Percentiles rank a stretch among this genome's conserved stretches.
Conservation (phyloP, 2,113 vertebrate species). For the Gadus chalcogrammus region DNA sequence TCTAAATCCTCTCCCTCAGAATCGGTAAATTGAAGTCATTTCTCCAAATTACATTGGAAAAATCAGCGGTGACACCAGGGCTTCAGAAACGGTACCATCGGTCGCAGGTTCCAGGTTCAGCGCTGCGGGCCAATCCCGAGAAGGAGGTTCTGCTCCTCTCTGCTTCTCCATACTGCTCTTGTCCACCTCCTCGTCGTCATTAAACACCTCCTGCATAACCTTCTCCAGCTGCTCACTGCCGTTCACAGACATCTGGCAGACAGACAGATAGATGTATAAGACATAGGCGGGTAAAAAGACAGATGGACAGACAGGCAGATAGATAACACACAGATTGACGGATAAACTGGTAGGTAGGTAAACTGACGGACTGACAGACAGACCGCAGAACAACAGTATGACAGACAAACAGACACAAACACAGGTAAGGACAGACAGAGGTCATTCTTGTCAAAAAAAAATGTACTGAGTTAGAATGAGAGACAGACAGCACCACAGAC, state of each 20-base stretch:
- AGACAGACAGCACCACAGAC: neutral
- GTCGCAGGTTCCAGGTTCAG: neutral
- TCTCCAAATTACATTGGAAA: too few relatives aligned
- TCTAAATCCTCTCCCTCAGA: too few relatives aligned
- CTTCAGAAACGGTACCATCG: too few relatives aligned
- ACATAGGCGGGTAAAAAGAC: too few relatives aligned
- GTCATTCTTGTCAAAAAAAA: slow-evolving; percentile 64
- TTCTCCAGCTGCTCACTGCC: slow-evolving; percentile 89
- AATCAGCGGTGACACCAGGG: too few relatives aligned
- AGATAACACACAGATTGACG: neutral
- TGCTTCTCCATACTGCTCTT: slow-evolving; percentile 59
- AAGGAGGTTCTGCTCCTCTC: slow-evolving; percentile 19
- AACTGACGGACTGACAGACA: too few relatives aligned
- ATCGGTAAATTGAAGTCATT: too few relatives aligned
- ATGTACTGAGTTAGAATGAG: slow-evolving; percentile 44
- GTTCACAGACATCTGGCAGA: slow-evolving; percentile 82
- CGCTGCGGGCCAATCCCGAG: neutral
- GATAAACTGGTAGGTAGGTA: neutral
- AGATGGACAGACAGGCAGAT: too few relatives aligned
- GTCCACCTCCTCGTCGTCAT: slow-evolving; percentile 68
- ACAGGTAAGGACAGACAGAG: too few relatives aligned
- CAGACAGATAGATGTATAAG: too few relatives aligned
- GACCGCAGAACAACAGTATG: too few relatives aligned
- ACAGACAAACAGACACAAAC: slow-evolving; percentile 76
- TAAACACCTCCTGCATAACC: slow-evolving; percentile 90